A percentile compares a stretch with the other conserved stretches of the same genome.
Conservation (phyloP, 1,140 invertebrate genomes). For the Zaprionus capensis region DNA sequence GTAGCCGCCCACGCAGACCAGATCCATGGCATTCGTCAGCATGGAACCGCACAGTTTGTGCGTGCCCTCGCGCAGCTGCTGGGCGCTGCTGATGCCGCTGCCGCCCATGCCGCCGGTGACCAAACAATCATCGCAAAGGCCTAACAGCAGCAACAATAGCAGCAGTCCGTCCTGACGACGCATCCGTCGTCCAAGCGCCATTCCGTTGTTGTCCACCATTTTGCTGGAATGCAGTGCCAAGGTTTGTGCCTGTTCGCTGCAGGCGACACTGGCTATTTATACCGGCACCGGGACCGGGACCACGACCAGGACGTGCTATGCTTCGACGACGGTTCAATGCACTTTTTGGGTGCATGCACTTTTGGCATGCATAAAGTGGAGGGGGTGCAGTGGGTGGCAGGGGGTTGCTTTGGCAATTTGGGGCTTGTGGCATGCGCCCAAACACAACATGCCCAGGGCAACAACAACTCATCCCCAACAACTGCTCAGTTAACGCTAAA, state of each 20-base stretch:
- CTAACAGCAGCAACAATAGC: slow-evolving; percentile 37
- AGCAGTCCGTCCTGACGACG: not conserved
- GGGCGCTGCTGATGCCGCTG: slow-evolving; percentile 11
- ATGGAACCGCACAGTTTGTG: slow-evolving; percentile 67
- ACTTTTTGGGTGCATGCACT: slow-evolving; percentile 50
- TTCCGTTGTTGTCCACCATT: slow-evolving; percentile 52
- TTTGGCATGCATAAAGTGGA: slow-evolving; percentile 9
- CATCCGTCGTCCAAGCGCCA: slow-evolving; percentile 12
- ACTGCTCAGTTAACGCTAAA: slow-evolving; percentile 56
- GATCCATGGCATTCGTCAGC: slow-evolving; percentile 62
- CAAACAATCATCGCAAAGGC: slow-evolving; percentile 15
- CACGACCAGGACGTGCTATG: too few species aligned
- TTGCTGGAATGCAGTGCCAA: slow-evolving; percentile 30
- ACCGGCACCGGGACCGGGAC: slow-evolving; percentile 19
- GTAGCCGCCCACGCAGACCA: slow-evolving; percentile 58
- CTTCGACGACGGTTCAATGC: slow-evolving; percentile 53
- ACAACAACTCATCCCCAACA: slow-evolving; percentile 4
- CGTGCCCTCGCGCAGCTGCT: slow-evolving; percentile 51
- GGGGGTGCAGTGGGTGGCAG: not conserved
- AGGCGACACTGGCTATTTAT: slow-evolving; percentile 59
- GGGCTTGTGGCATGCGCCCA: slow-evolving; percentile 12
- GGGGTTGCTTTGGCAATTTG: slow-evolving; percentile 5
- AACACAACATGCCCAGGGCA: slow-evolving; percentile 2
- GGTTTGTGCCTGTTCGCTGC: slow-evolving; percentile 33
- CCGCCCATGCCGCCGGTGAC: not conserved